Conservation (phyloP, 1,140 invertebrate genomes). For the Drosophila malerkotliana region DNA sequence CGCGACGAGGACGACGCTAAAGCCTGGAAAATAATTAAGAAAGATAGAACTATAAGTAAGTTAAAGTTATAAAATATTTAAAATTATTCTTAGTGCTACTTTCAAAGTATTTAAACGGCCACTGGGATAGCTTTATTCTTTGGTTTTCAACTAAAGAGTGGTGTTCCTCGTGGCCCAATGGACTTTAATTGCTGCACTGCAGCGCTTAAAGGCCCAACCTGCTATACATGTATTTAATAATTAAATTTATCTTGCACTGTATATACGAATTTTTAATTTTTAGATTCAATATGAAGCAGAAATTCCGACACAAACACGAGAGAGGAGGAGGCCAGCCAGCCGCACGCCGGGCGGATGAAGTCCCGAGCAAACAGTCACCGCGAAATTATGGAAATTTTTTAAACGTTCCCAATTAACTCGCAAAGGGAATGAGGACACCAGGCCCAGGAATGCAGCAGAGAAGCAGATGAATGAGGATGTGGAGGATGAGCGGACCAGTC, state of each 20-base stretch:
- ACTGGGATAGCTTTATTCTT: too few species aligned
- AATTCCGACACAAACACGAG: background rate
- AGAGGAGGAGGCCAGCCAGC: background rate
- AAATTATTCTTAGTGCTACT: too few species aligned
- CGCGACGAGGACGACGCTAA: constrained; percentile 27
- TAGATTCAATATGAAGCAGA: background rate
- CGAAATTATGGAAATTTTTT: constrained; percentile 61
- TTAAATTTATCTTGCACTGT: background rate
- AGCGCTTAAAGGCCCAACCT: too few species aligned
- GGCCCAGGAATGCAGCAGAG: background rate
- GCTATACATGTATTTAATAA: background rate
- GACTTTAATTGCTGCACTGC: too few species aligned
- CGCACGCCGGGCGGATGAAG: constrained; percentile 1
- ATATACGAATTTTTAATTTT: background rate
- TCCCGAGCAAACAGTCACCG: constrained; percentile 26
- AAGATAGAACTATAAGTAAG: too few species aligned
- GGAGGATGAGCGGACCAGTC: constrained; percentile 30
- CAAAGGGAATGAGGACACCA: constrained; percentile 9
- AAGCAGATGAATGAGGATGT: background rate
- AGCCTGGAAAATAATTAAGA: too few species aligned
- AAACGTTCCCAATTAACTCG: constrained; percentile 50
- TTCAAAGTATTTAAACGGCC: too few species aligned
- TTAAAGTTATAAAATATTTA: too few species aligned
- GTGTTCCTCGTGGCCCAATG: too few species aligned
- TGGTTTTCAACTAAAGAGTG: too few species aligned